Base-by-base conservation (phyloP, 1,140 invertebrate species). In the Drosophila sturtevanti region DNA sequence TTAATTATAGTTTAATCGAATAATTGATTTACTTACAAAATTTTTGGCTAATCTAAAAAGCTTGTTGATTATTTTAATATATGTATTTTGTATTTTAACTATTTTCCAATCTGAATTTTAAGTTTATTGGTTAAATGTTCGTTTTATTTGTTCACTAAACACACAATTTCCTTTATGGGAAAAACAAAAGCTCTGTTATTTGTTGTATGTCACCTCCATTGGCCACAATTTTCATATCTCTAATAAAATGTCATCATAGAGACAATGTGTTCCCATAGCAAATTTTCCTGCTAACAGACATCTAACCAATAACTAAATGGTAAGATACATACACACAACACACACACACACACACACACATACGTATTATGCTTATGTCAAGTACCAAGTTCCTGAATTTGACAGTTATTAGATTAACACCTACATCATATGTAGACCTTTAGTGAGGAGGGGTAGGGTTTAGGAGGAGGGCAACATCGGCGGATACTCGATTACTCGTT, bases 391-490 rank as follows among this genome's bases (percentile, higher is more conserved):
- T 77, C 65, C 84, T 87, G 82, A 76, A 87, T 77, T 79, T 87
- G 82, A 87, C 84, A 87, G 82, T 87, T 87, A 87, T 87, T 87
- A 87, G 82, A 87, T 87, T 87, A 87, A 87, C 82, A 87, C 84
- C 84, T 82, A 89, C 77, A 73, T n/a, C n/a, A n/a, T n/a, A n/a
- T n/a, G n/a, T 63, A 44, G 24, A 58, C 59, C 14, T 44, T n/a
- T n/a, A n/a, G n/a, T n/a, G n/a, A n/a, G n/a, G n/a, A n/a, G n/a
- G n/a, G n/a, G n/a, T n/a, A n/a, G n/a, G n/a, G 59, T 55, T 34
- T 18, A 35, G 68, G 37, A 71, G 54, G 16, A 11, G 1, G 37
- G 6, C 38, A 37, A 21, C 14, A 58, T 75, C 72, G 71, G 72
- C 72, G 72, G 68, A 67, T 77, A 80, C 78, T 81, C 78, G 78